phyloP scores from a whole-genome alignment of 2,797 vertebrate genomes.

The Eutrigla gurnardus region DNA sequence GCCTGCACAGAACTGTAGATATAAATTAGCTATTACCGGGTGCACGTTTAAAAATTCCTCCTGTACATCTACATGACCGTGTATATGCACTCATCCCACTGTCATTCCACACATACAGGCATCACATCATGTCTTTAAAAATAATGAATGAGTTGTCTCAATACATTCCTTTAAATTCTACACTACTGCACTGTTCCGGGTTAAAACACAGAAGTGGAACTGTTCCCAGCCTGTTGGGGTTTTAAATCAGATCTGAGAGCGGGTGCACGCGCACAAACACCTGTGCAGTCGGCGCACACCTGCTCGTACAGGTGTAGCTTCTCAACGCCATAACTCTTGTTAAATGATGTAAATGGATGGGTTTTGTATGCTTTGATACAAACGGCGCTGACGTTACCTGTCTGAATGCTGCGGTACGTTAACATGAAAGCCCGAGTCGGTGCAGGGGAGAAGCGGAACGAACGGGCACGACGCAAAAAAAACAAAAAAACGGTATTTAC shows the following conservation, averaged over 20 bases:
- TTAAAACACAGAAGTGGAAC: not conserved
- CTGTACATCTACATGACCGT: conserved; percentile 61
- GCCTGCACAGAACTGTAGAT: conserved; percentile 82
- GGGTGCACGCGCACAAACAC: not conserved
- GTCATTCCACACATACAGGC: conserved; percentile 8
- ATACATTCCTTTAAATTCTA: not conserved
- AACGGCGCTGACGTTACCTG: conserved; percentile 6
- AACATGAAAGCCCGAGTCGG: not conserved
- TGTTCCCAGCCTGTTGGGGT: too few relatives aligned
- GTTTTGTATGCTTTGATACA: not conserved
- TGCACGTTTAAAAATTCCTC: conserved; percentile 67
- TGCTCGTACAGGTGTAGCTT: conserved; percentile 42
- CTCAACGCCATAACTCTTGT: not conserved
- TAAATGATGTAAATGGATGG: not conserved
- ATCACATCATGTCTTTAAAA: conserved; percentile 4
- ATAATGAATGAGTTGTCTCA: not conserved
- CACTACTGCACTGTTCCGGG: not conserved
- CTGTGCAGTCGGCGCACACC: conserved; percentile 34
- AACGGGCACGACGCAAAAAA: not conserved
- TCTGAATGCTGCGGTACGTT: conserved; percentile 26
- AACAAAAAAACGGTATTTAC: conserved; percentile 68
- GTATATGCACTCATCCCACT: conserved; percentile 25
- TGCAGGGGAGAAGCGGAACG: not conserved
- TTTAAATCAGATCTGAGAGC: not conserved
- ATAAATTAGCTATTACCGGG: conserved; percentile 84